Base-by-base conservation (phyloP, 1,140 invertebrate genomes). In the Drosophila pectinifera region DNA sequence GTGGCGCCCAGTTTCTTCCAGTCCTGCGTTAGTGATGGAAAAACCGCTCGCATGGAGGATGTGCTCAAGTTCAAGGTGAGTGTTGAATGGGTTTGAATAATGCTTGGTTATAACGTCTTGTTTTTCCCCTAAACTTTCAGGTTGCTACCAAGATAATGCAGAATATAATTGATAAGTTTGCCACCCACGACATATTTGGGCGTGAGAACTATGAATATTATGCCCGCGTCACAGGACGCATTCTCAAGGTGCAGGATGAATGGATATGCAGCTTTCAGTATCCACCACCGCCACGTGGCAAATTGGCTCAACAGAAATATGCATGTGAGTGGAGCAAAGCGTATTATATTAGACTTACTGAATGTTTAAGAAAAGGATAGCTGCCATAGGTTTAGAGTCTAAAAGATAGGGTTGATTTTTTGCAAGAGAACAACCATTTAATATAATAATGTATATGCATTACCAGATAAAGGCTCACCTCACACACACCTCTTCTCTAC, bases 1-100 rank as follows among this genome's bases (percentile, higher is more conserved):
- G 98, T 99, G 13, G 98, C 98, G 18, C 98, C 98, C n/a, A 98
- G 97, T 82, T 98, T 99, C 92, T 99, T 99, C 93, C 98, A 99
- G 92, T 97, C 96, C 64, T 99, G 98, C 93, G 97, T 98, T 76
- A 97, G 96, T 76, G 97, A 98, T 93, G 97, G 97, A 34, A 97
- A 98, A 94, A 96, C 97, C 31, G 97, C 97, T 48, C 97, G 96
- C 93, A 97, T 98, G 96, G 97, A 98, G 93, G 98, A 99, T 93
- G 97, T 98, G 51, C 94, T 97, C 86, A 94, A 97, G 85, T 98
- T 98, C 93, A 98, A 98, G 95, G 97, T 98, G 93, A 93, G 92
- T 24, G 6, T 5, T 2, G 5, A 5, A 1, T 10, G 1, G 4
- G 13, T 22, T 36, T 16, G 6, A 10, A 16, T 16, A 31, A 4